Evolutionary conservation across 2,797 vertebrate genomes (phyloP), one percentile per base, ranked within the genome.

Genomic region (Syndactyla subalaris): DNA sequence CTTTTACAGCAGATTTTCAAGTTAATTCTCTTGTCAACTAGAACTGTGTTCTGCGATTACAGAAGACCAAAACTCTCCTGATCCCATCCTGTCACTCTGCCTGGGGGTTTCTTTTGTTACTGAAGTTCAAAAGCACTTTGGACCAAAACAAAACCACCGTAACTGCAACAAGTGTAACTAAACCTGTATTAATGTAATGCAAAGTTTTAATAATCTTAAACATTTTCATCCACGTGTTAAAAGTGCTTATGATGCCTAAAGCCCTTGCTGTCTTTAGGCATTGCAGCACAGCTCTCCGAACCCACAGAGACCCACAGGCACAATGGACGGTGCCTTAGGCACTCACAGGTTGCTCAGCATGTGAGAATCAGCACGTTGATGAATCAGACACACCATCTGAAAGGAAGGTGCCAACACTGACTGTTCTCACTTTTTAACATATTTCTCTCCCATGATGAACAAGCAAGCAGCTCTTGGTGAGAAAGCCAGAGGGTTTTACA

Each of bases 1-100:
- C 22, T 68, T 43, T 23, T 16, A 18, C 2, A 14, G 24, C 16
- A 5, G 12, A 23, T 65, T 80, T 73, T 29, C 5, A 6, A 26
- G 57, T 14, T 39, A 30, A 65, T 49, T 68, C 17, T 15, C 17
- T 3, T 32, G 59, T 46, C 45, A 86, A 65, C 15, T 15, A 58
- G 7, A 45, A 36, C 32, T 14, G 12, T 0, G 0, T n/a, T 72
- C 45, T 73, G 68, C 55, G 36, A 49, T 15, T 23, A 38, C 0
- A 5, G 36, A 61, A 41, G 41, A 61, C 41, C 7, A 23, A 82
- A 38, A 74, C 23, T 14, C 21, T 30, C 39, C 21, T 29, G 14
- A 29, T 21, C n/a, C 51, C 34, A 32, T 13, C 21, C 57, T 15
- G 16, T 26, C 51, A 26, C 20, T 52, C 36, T 29, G 29, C 5